These are phyloP conservation scores for Cerceris rybyensis DNA, from an alignment of 2,888 invertebrate species.

Conservation along the genomic window DNA sequence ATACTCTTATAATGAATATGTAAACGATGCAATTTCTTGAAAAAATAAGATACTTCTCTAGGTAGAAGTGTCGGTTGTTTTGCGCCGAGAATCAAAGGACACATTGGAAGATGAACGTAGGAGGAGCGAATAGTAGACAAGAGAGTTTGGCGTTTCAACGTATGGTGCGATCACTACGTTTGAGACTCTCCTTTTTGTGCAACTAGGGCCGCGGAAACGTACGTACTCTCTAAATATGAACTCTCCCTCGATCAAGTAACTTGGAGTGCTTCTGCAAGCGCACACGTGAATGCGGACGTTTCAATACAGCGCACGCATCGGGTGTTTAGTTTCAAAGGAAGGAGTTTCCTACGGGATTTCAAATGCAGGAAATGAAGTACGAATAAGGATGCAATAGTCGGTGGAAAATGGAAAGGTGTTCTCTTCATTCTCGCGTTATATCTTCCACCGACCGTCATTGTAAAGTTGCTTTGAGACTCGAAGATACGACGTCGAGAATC, in stretches of 20 bases:
- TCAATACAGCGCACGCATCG: conserved; percentile 36
- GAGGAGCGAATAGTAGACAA: neutral
- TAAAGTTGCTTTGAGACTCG: neutral
- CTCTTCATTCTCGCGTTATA: neutral
- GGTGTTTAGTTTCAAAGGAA: conserved; percentile 31
- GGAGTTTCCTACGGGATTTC: neutral
- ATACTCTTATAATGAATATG: too few relatives aligned
- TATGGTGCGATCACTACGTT: neutral
- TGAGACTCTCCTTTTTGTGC: neutral
- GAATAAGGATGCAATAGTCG: neutral
- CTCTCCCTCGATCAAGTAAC: conserved; percentile 16
- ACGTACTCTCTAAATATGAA: conserved; percentile 12
- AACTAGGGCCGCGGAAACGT: neutral
- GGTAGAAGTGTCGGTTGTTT: too few relatives aligned
- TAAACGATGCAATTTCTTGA: too few relatives aligned
- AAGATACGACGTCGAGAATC: neutral
- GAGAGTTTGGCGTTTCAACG: neutral
- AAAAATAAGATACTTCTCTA: too few relatives aligned
- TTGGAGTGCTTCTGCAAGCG: neutral
- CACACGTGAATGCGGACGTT: conserved; percentile 39
- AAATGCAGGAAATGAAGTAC: neutral
- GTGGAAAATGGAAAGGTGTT: neutral
- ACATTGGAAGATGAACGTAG: neutral
- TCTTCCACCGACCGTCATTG: neutral
- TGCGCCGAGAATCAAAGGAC: neutral